These are phyloP conservation scores for Chironomus tepperi DNA, from an alignment of 1,140 invertebrate species.

Conservation along the genomic window DNA sequence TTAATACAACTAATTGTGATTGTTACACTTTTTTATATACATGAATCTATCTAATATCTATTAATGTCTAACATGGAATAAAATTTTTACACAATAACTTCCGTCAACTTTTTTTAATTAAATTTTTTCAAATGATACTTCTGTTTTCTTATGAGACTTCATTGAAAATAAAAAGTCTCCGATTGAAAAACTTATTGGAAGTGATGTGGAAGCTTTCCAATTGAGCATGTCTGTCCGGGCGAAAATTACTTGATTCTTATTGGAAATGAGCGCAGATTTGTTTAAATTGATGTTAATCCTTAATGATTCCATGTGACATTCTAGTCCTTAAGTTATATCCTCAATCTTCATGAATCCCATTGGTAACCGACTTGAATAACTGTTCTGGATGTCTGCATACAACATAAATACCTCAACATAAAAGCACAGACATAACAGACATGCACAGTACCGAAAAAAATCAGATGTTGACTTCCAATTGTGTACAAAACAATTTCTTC, in stretches of 20 bases:
- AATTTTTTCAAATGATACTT: neutral
- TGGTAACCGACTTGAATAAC: too few relatives aligned
- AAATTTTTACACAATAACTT: conserved; percentile 13
- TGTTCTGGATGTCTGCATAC: too few relatives aligned
- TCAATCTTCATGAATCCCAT: too few relatives aligned
- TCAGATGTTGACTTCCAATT: neutral
- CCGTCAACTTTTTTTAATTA: conserved; percentile 6
- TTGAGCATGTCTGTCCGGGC: neutral
- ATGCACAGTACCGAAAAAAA: neutral
- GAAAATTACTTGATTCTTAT: conserved; percentile 11
- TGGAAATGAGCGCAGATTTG: neutral
- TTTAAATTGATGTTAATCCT: neutral
- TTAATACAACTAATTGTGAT: neutral
- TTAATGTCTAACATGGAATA: conserved; percentile 13
- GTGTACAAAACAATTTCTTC: conserved; percentile 5
- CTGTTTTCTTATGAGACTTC: neutral
- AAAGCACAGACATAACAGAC: neutral
- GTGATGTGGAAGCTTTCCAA: neutral
- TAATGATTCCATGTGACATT: neutral
- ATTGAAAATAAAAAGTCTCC: conserved; percentile 23
- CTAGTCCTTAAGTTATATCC: too few relatives aligned
- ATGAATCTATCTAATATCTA: conserved; percentile 15
- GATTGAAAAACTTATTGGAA: conserved; percentile 11
- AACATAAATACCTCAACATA: neutral
- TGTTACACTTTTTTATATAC: conserved; percentile 9